Conservation (phyloP, 2,888 invertebrate species). For the Caenorhabditis macrosperma region DNA sequence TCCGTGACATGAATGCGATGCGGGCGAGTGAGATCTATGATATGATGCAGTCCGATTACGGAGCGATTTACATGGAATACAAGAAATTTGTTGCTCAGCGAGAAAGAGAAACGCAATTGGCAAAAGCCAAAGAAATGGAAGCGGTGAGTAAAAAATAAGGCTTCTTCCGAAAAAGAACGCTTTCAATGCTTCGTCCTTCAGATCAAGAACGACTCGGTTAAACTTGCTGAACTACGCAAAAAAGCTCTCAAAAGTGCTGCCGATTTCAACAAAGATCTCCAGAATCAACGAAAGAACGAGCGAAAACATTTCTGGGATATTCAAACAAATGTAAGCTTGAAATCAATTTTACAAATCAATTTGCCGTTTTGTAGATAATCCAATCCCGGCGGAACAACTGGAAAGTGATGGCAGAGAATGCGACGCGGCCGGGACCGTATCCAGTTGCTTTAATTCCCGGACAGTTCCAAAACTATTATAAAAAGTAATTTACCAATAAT, state of each 20-base stretch:
- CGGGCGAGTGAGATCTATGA: slow-evolving; percentile 88
- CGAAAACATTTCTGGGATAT: slow-evolving; percentile 62
- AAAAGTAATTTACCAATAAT: slow-evolving; percentile 82
- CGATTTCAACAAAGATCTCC: slow-evolving; percentile 56
- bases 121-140: slow-evolving; percentile 81
- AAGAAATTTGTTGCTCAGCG: slow-evolving; percentile 75
- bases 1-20: slow-evolving; percentile 76
- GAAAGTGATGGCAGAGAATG: slow-evolving; percentile 54
- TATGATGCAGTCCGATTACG: slow-evolving; percentile 95
- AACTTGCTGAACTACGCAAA: slow-evolving; percentile 43
- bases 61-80: slow-evolving; percentile 88
- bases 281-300: slow-evolving; percentile 36
- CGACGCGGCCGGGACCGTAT: slow-evolving; percentile 83
- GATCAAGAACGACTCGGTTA: slow-evolving; percentile 55
- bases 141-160: slow-evolving; percentile 78
- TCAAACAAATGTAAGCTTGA: slow-evolving; percentile 56
- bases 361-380: slow-evolving; percentile 63
- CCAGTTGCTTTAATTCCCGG: slow-evolving; percentile 95
- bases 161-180: too few relatives aligned
- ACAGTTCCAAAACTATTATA: slow-evolving; percentile 93
- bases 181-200: not conserved
- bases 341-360: not conserved
- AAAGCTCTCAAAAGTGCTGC: slow-evolving; percentile 49
- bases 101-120: slow-evolving; percentile 80
- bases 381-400: slow-evolving; percentile 64